Evolutionary conservation across 2,113 vertebrate genomes (phyloP).

Genomic region (Caloenas nicobarica): DNA sequence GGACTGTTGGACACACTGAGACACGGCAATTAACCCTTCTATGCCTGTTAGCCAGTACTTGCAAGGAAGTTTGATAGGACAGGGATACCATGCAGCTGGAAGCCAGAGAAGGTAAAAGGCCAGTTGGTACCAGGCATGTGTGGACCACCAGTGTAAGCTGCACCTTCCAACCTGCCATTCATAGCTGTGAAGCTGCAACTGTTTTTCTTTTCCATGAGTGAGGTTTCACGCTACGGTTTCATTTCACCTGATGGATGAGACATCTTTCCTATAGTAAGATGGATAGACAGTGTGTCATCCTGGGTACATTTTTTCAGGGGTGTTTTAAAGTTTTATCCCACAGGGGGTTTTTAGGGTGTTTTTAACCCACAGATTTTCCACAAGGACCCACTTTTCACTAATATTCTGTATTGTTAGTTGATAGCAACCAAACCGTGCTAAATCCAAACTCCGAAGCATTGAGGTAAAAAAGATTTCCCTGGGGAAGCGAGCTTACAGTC

Average conservation of each 20-base stretch:
- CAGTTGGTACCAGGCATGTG: background rate
- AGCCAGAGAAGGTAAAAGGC: background rate
- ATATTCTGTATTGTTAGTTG: background rate
- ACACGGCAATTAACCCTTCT: background rate
- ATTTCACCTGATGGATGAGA: background rate
- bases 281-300: background rate
- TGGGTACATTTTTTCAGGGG: background rate
- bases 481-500: background rate
- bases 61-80: background rate
- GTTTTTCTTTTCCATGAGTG: background rate
- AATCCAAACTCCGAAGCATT: background rate
- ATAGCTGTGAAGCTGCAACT: background rate
- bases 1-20: background rate
- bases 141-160: background rate
- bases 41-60: background rate
- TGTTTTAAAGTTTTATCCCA: background rate
- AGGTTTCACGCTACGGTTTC: background rate
- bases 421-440: background rate
- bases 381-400: background rate
- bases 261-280: background rate
- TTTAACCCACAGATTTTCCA: background rate
- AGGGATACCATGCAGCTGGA: background rate
- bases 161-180: background rate
- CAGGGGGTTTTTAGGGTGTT: background rate
- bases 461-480: background rate